Percentiles rank a stretch among this genome's conserved stretches.
These are phyloP conservation scores for Acleris literana DNA, from an alignment of 2,888 invertebrate genomes.

Conservation along the genomic window DNA sequence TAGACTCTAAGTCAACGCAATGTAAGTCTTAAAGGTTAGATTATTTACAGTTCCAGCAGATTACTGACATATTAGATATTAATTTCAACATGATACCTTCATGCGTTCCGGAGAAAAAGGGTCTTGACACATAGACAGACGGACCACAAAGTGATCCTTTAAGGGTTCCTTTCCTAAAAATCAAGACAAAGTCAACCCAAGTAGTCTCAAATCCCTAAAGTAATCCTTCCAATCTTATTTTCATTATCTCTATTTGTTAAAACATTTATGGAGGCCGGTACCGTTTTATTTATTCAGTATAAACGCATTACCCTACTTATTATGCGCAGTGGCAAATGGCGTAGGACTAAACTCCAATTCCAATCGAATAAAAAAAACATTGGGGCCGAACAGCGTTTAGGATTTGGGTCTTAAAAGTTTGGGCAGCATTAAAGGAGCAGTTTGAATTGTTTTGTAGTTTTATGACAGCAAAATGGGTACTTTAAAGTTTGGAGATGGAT, in stretches of 20 bases:
- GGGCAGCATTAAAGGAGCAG: not conserved
- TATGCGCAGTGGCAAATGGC: not conserved
- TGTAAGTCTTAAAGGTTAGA: too few species aligned
- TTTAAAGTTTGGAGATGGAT: too few species aligned
- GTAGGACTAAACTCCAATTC: not conserved
- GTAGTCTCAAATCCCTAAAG: not conserved
- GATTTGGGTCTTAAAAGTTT: slow-evolving; percentile 9
- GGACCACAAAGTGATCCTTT: too few species aligned
- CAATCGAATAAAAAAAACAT: slow-evolving; percentile 18
- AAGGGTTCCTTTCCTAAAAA: not conserved
- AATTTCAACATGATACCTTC: too few species aligned
- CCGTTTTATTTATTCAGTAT: slow-evolving; percentile 15
- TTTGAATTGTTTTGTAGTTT: slow-evolving; percentile 6
- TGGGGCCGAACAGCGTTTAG: slow-evolving; percentile 2
- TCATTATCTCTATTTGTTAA: slow-evolving; percentile 14
- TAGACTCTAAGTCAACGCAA: too few species aligned
- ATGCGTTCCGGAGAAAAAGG: too few species aligned
- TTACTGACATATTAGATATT: too few species aligned
- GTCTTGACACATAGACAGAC: too few species aligned
- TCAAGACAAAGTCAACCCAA: too few species aligned
- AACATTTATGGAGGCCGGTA: slow-evolving; percentile 11
- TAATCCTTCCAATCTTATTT: slow-evolving; percentile 2
- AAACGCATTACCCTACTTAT: not conserved
- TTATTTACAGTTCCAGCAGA: too few species aligned
- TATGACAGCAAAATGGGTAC: not conserved